Evolutionary conservation across 1,140 invertebrate genomes (phyloP).

Genomic region (Magallana ariakensis): DNA sequence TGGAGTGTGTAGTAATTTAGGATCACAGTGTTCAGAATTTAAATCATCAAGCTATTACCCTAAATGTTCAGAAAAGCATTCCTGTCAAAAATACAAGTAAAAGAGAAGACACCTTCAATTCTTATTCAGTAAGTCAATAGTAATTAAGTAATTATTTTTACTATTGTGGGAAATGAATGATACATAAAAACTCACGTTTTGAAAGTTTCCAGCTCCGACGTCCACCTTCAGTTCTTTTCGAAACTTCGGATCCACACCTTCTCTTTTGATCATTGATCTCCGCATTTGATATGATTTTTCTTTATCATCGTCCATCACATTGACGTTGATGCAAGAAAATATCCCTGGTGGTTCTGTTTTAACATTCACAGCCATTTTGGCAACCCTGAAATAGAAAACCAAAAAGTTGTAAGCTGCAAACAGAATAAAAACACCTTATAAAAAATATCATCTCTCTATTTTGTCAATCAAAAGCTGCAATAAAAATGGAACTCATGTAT

Average conservation of each 20-base stretch:
- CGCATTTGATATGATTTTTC: conserved; percentile 37
- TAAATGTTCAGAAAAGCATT: too few species aligned
- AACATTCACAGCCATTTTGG: conserved; percentile 51
- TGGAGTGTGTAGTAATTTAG: neutral
- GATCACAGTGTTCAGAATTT: neutral
- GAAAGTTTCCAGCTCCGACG: conserved; percentile 22
- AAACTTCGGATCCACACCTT: conserved; percentile 2
- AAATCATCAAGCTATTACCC: neutral
- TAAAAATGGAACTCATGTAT: too few species aligned
- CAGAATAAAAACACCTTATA: neutral
- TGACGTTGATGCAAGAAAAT: conserved; percentile 45
- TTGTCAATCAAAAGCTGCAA: neutral
- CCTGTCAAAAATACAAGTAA: too few species aligned
- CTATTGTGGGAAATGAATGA: too few species aligned
- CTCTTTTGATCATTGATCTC: conserved; percentile 37
- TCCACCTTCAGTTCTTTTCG: conserved; percentile 28
- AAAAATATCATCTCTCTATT: neutral
- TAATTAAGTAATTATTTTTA: too few species aligned
- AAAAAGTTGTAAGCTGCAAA: neutral
- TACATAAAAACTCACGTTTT: neutral
- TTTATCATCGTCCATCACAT: conserved; percentile 55
- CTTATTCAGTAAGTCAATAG: too few species aligned
- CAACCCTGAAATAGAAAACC: conserved; percentile 41
- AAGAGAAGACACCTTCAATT: too few species aligned
- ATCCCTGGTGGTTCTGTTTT: conserved; percentile 48